Evolutionary conservation across 2,888 invertebrate genomes (phyloP).

Genomic region (Alitta virens): DNA sequence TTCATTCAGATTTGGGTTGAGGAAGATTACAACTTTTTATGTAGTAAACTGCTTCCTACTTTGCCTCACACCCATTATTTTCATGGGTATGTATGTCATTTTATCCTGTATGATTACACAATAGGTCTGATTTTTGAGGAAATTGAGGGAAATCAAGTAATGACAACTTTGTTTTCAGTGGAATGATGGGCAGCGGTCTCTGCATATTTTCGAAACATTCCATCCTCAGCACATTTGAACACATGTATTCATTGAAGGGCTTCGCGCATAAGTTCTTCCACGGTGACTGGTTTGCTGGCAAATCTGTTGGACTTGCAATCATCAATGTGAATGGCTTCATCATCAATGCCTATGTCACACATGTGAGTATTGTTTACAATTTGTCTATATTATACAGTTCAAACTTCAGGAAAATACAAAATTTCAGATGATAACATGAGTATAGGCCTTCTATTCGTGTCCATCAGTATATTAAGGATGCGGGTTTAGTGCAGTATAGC

Average conservation of each 20-base stretch:
- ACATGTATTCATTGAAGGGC: constrained; percentile 95
- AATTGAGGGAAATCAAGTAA: no score
- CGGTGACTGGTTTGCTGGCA: constrained; percentile 99
- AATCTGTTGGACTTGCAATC: constrained; percentile 63
- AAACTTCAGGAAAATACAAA: no score
- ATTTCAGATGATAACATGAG: no score
- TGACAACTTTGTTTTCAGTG: constrained; percentile 68
- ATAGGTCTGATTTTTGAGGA: no score
- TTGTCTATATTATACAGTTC: no score
- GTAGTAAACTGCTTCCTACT: constrained; percentile 64
- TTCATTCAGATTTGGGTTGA: constrained; percentile 80
- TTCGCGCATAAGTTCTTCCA: constrained; percentile 93
- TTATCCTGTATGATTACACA: no score
- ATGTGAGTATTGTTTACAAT: constrained; percentile 80
- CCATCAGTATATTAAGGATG: no score
- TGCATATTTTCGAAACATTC: constrained; percentile 53
- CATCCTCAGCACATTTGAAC: constrained; percentile 77
- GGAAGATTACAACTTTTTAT: constrained; percentile 76
- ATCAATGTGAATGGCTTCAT: constrained; percentile 49
- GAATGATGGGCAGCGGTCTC: constrained; percentile 53
- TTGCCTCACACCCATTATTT: constrained; percentile 89
- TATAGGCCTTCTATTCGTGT: no score
- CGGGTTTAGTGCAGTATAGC: no score
- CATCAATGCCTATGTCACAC: constrained; percentile 87
- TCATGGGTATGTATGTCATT: constrained; percentile 67